These are phyloP conservation scores for Gila orcuttii DNA, from an alignment of 2,113 vertebrate species.

Conservation along the genomic window DNA sequence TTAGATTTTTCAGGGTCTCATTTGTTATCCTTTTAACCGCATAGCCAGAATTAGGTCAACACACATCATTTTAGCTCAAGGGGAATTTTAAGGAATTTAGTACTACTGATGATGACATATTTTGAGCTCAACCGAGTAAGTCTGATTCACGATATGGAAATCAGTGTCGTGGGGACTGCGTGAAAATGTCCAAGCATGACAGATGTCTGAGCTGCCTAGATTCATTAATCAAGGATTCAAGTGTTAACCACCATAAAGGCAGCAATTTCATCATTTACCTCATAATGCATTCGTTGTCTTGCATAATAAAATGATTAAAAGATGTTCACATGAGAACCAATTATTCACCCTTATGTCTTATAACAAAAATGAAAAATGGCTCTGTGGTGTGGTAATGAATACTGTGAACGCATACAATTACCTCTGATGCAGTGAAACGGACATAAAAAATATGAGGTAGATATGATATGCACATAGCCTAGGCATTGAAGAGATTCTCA, in stretches of 20 bases:
- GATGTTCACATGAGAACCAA: constrained; percentile 18
- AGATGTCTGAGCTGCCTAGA: constrained; percentile 26
- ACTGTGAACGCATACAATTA: neutral
- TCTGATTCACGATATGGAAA: constrained; percentile 34
- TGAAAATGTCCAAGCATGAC: constrained; percentile 34
- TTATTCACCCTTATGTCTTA: constrained; percentile 2
- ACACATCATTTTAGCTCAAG: constrained; percentile 61
- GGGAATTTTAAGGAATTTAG: constrained; percentile 36
- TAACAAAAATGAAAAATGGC: constrained; percentile 14
- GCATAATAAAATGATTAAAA: constrained; percentile 44
- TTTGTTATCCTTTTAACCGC: constrained; percentile 57
- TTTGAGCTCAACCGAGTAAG: neutral
- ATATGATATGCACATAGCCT: constrained; percentile 3
- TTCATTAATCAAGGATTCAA: constrained; percentile 39
- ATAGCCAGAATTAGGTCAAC: constrained; percentile 61
- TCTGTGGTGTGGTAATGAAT: neutral
- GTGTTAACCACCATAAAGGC: constrained; percentile 39
- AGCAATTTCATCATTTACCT: constrained; percentile 36
- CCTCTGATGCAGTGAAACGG: neutral
- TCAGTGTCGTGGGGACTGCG: neutral
- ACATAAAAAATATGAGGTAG: neutral
- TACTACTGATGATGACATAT: constrained; percentile 24
- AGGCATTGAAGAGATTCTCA: neutral
- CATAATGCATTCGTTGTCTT: constrained; percentile 47
- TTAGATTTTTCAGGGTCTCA: constrained; percentile 52